Base-by-base conservation (phyloP, 2,888 invertebrate genomes). In the Coelinius sp. region DNA sequence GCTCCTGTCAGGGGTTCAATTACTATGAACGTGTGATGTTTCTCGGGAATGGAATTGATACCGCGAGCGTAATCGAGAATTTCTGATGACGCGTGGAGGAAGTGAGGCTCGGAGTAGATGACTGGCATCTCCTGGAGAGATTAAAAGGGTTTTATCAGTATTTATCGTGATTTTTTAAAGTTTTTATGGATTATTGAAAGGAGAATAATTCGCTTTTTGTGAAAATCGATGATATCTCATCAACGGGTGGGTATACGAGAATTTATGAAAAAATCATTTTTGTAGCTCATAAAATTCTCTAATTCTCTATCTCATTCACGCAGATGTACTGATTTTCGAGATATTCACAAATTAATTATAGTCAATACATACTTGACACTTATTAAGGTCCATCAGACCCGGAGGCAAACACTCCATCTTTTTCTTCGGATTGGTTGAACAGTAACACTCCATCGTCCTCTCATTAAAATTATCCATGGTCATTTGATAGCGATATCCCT, bases 61-160 rank as follows among this genome's bases (percentile, higher is more conserved):
- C 92, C 92, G 0, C 81, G 86, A 73, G 91, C 90, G 82, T 88
- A 91, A 0, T 89, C 88, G 4, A 89, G 80, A 7, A 92, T 84
- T 56, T 89, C 88, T 5, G 90, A 89, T 10, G 91, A 91, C 0
- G 86, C 92, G 17, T 91, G 87, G 82, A 91, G 90, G 87, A 91
- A 92, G 86, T 94, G 94, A 0, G 94, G 93, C 73, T 91, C 89
- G 0, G 93, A 92, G 14, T 91, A 88, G 41, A 92, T 88, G 22
- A 92, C 89, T 0, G 93, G 92, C 0, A 90, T 91, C 6, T 91
- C 90, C 82, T 91, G 89, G 63, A 91, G 14, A 44, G 44, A 2
- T 41, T 12, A 41, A 41, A 2, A 12, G n/a, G 41, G 8, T 4
- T 31, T 31, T 31, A 31, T 6, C 31, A 31, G n/a, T n/a, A n/a